Evolutionary conservation across 1,140 invertebrate genomes (phyloP).

Genomic region (Drosophila pectinifera): DNA sequence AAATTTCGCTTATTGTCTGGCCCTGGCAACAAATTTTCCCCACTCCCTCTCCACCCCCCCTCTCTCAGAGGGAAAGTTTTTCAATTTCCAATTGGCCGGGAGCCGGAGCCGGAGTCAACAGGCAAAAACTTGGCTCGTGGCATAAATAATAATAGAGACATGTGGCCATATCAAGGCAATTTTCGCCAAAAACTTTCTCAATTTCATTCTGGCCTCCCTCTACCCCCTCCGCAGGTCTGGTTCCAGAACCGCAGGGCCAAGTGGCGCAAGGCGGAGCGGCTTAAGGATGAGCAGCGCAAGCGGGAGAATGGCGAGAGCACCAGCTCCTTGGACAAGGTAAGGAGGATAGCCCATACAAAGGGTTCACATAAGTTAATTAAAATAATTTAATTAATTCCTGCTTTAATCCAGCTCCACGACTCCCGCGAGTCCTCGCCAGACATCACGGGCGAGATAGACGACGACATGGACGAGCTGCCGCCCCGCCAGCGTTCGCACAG

Average conservation of each 20-base stretch:
- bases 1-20: slow-evolving; percentile 81
- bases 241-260: slow-evolving; percentile 97
- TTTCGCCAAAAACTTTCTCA: slow-evolving; percentile 65
- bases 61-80: slow-evolving; percentile 68
- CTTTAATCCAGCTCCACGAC: slow-evolving; percentile 64
- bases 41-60: slow-evolving; percentile 10
- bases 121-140: slow-evolving; percentile 34
- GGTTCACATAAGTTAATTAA: not conserved
- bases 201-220: slow-evolving; percentile 19
- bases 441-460: slow-evolving; percentile 83
- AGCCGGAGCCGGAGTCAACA: slow-evolving; percentile 44
- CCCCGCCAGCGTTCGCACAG: slow-evolving; percentile 76
- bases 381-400: not conserved
- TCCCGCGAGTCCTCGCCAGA: slow-evolving; percentile 84
- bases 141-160: slow-evolving; percentile 63
- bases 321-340: slow-evolving; percentile 85
- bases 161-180: slow-evolving; percentile 61
- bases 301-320: slow-evolving; percentile 89
- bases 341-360: not conserved
- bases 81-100: slow-evolving; percentile 76
- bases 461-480: slow-evolving; percentile 77
- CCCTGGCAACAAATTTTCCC: slow-evolving; percentile 4
- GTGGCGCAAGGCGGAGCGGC: slow-evolving; percentile 95
- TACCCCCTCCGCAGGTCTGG: slow-evolving; percentile 90
- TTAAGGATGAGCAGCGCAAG: slow-evolving; percentile 95